phyloP scores from a whole-genome alignment of 2,888 invertebrate genomes.

The Tetrapedia diversipes region DNA sequence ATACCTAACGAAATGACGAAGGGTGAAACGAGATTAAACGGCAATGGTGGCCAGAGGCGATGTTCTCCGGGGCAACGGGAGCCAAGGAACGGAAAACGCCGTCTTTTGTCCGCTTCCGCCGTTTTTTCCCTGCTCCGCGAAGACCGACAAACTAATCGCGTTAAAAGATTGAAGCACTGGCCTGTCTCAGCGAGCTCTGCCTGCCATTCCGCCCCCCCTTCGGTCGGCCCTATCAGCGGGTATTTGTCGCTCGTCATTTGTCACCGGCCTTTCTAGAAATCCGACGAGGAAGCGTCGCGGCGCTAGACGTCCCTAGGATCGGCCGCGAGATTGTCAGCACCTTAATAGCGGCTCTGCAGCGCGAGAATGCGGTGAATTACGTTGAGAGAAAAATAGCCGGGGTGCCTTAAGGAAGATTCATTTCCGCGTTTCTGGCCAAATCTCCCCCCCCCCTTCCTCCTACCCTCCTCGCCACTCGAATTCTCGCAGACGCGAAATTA shows the following conservation, averaged over 20 bases:
- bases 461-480: neutral
- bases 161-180: conserved; percentile 39
- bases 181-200: neutral
- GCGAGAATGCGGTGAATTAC: conserved; percentile 15
- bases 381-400: conserved; percentile 20
- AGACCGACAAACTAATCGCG: conserved; percentile 40
- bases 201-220: neutral
- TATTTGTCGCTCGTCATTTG: conserved; percentile 52
- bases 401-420: conserved; percentile 24
- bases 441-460: neutral
- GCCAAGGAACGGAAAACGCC: neutral
- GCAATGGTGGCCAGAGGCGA: neutral
- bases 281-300: conserved; percentile 11
- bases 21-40: conserved; percentile 19
- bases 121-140: neutral
- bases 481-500: neutral
- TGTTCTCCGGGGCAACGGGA: neutral
- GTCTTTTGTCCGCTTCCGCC: conserved; percentile 11
- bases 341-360: conserved; percentile 24
- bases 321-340: conserved; percentile 54
- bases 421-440: neutral
- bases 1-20: conserved; percentile 7
- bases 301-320: neutral
- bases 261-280: conserved; percentile 41
- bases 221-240: conserved; percentile 2